Evolutionary conservation across 2,888 invertebrate genomes (phyloP), one percentile per base, ranked within the genome.

Genomic region (Tetranychus truncatus): DNA sequence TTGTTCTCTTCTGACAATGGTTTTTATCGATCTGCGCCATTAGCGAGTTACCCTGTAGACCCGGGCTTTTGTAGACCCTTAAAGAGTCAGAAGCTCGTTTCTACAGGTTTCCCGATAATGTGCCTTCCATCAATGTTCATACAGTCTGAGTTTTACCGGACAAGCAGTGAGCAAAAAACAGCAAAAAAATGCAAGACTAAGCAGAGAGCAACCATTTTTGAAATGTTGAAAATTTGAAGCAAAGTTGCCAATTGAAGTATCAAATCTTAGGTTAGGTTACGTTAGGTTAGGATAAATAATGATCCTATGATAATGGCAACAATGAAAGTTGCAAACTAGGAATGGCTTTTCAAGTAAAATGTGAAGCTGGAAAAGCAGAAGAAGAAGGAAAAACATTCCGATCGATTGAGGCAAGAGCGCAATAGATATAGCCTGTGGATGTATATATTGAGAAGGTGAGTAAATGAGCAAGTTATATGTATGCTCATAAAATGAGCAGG

Each of bases 31-130:
- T 15, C 9, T 55, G 55, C 55, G 89, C 91, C 79, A 91, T 91
- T 91, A 92, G 92, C 93, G 92, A 92, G 91, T 92, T 93, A 94
- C 93, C 93, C 93, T 94, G 93, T 94, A 93, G 92, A 92, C 93
- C 93, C 93, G 93, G 93, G 93, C 92, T 93, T 93, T 92, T 93
- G 93, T 93, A 91, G 91, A 87, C 83, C 82, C 80, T 78, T 77
- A 77, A 77, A 15, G 55, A 78, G 86, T 92, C 93, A 93, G 93
- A 93, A 93, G 93, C 93, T 94, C 93, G 93, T 92, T 92, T 93
- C 92, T 93, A 93, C 93, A 93, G 93, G 93, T 93, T 93, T 93
- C 92, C 93, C 92, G 92, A 92, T 45, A 7, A 46, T 11, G 66
- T 55, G 55, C 15, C 9, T 15, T 55, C 7, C 55, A 55, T 55